Evolutionary conservation across 1,140 invertebrate species (phyloP), one percentile per base, ranked within the genome.

Genomic region (Pararge aegeria): DNA sequence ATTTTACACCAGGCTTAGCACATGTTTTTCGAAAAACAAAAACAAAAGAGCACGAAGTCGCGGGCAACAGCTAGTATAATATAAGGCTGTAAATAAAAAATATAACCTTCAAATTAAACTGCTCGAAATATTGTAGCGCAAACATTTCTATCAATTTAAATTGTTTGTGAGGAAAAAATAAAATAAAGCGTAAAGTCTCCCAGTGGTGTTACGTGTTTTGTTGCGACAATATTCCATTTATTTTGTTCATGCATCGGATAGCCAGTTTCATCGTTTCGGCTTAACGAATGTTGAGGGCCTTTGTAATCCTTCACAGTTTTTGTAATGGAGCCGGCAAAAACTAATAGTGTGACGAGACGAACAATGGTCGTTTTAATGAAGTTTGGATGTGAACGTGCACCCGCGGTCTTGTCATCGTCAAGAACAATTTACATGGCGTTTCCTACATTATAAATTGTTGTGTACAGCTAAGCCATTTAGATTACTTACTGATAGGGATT

Each of bases 351-450:
- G 71, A 70, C 67, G 59, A 66, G 44, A n/a, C 70, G 70, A 73
- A 81, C 78, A 81, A 83, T 76, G 66, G 64, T 49, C 37, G 51
- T 65, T 66, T 67, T 80, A 73, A 80, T 80, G 69, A 72, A 73
- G 64, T 70, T 66, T 69, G 65, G 64, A 67, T 68, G 67, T 55
- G 67, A 65, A 68, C 64, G 20, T 62, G 59, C 53, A 58, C 60
- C 34, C 40, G 51, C 61, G 59, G 61, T 15, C 34, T 15, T 54
- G 52, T 54, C 52, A 54, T 42, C 52, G 20, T 54, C 37, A 37
- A 18, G 37, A 29, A 54, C 52, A 42, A 54, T 54, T 54, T 54
- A 54, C 52, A 54, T 54, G 15, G 21, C 19, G 38, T 9, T 42
- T 42, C 16, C 38, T 16, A 42, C 38, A n/a, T n/a, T 10, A 15